Evolutionary conservation across 2,797 vertebrate genomes (phyloP), one percentile per base, ranked within the genome.

Genomic region (Odontamblyopus lacepedii): DNA sequence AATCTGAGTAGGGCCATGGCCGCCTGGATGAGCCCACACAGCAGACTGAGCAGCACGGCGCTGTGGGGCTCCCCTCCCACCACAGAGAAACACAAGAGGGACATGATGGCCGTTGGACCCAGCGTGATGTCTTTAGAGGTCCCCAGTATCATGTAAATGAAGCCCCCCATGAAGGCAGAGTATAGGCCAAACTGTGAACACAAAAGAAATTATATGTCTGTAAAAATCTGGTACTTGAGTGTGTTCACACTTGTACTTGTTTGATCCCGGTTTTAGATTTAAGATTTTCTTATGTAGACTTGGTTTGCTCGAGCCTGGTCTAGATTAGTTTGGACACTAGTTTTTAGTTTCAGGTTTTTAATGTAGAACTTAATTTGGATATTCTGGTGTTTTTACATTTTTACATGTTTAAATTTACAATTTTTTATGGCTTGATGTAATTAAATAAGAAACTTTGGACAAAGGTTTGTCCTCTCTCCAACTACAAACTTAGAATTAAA

Each of bases 51-150:
- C 69, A 98, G 91, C n/a, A 97, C 72, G 0, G 98, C 97, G 0
- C 92, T 93, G 15, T 83, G 88, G 0, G 95, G 95, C 76, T 96
- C 85, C 0, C 91, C 94, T 69, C 89, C 93, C 0, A 96, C 88
- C 27, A 97, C 96, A 0, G 93, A 92, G 26, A 94, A 95, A 57
- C 98, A 96, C 51, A 99, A 92, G 53, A 98, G 95, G 0, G 98
- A 99, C 97, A 99, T 96, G 93, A 99, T 97, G 82, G 98, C 97
- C 0, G 97, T 99, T 30, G 98, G 97, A 38, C 98, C 98, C 89
- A 99, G 89, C 0, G 97, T 98, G 86, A 99, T 92, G 0, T 99
- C 97, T 83, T 97, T 98, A 16, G 98, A 96, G 0, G 97, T 98
- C 71, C 98, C 98, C 79, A 99, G 91, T n/a, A 98, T 12, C 70